Conservation (phyloP, 1,140 invertebrate genomes). For the Arctopsyche grandis region DNA sequence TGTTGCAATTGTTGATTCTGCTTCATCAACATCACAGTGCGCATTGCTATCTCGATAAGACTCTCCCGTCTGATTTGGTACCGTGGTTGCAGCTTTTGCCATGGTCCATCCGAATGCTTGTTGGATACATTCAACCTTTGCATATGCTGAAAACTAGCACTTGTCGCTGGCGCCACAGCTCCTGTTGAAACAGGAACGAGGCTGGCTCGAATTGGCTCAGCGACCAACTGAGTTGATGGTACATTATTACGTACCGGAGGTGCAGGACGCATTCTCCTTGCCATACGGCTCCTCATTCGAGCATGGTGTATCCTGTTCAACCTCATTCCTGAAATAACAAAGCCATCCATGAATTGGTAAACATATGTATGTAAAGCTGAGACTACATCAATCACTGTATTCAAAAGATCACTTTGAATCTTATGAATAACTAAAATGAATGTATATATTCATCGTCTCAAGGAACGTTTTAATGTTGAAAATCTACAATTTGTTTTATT, state of each 20-base stretch:
- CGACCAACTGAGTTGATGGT: neutral
- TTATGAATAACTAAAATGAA: too few relatives aligned
- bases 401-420: too few relatives aligned
- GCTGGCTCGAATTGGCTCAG: neutral
- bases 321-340: neutral
- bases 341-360: conserved; percentile 23
- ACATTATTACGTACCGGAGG: neutral
- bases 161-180: conserved; percentile 12
- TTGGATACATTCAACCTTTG: neutral
- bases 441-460: too few relatives aligned
- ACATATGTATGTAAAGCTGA: too few relatives aligned
- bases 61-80: conserved; percentile 51
- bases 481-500: too few relatives aligned
- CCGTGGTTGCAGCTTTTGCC: neutral
- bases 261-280: neutral
- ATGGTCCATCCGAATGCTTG: neutral
- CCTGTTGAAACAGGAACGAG: neutral
- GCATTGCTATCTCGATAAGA: conserved; percentile 63
- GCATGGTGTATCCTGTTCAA: conserved; percentile 6
- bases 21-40: conserved; percentile 63
- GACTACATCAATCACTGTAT: too few relatives aligned
- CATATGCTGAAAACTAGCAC: neutral
- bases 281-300: neutral
- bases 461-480: too few relatives aligned
- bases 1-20: conserved; percentile 64